These are phyloP conservation scores for Caenorhabditis sulstoni DNA, from an alignment of 2,888 invertebrate species.

Conservation along the genomic window DNA sequence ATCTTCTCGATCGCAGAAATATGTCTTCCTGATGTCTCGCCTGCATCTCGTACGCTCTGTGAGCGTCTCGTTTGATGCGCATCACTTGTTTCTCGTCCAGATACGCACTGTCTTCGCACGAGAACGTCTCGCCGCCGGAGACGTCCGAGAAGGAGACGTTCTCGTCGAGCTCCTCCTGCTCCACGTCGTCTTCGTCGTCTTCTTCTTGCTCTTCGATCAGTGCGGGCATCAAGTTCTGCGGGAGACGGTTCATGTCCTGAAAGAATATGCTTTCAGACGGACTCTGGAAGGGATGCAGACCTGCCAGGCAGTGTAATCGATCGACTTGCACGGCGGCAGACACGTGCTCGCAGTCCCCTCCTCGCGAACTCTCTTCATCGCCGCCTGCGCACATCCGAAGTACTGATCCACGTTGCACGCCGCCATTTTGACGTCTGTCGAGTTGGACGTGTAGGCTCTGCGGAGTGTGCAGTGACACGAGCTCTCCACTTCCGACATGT, in stretches of 20 bases:
- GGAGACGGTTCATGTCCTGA: constrained; percentile 78
- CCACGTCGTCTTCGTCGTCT: constrained; percentile 76
- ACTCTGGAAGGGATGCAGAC: background rate
- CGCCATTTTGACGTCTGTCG: constrained; percentile 43
- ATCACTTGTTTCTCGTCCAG: constrained; percentile 67
- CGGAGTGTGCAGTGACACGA: constrained; percentile 75
- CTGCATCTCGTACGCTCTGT: constrained; percentile 78
- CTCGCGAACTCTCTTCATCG: constrained; percentile 64
- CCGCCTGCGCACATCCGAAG: constrained; percentile 76
- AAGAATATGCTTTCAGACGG: too few relatives aligned
- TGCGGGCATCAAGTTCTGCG: constrained; percentile 77
- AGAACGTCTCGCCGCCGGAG: constrained; percentile 59
- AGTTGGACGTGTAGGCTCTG: constrained; percentile 68
- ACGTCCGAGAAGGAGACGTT: constrained; percentile 54
- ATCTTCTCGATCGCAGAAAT: constrained; percentile 72
- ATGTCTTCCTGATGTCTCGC: constrained; percentile 80
- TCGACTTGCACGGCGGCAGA: constrained; percentile 75
- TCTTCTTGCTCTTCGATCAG: constrained; percentile 75
- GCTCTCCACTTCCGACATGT: constrained; percentile 74
- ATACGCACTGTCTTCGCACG: constrained; percentile 61
- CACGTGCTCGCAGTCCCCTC: constrained; percentile 69
- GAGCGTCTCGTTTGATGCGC: constrained; percentile 76
- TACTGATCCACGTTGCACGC: constrained; percentile 78
- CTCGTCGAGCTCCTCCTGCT: constrained; percentile 72
- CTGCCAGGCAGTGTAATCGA: constrained; percentile 80